These are phyloP conservation scores for Zosterops japonicus DNA, from an alignment of 2,113 vertebrate species.

Conservation along the genomic window DNA sequence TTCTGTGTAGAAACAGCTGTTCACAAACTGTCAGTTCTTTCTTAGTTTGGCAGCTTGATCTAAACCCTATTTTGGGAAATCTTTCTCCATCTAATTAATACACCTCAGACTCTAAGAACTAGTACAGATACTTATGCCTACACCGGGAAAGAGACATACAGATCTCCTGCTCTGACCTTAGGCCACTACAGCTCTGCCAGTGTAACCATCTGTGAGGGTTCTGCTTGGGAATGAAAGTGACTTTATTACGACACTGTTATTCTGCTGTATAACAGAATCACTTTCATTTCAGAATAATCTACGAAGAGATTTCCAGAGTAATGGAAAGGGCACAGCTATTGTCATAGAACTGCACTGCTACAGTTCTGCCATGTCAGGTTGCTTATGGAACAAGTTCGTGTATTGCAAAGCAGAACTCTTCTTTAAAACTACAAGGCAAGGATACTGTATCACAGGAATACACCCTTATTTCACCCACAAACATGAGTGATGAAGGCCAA, in stretches of 20 bases:
- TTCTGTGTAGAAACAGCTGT: neutral
- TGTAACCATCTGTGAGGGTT: neutral
- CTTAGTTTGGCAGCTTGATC: neutral
- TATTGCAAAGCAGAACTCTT: neutral
- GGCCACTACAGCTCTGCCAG: neutral
- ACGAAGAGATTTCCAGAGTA: neutral
- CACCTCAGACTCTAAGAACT: neutral
- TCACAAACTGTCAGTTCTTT: neutral
- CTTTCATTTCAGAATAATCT: neutral
- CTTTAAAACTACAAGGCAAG: neutral
- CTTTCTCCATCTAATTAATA: conserved; percentile 16
- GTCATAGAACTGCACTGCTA: neutral
- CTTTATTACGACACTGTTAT: neutral
- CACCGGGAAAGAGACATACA: neutral
- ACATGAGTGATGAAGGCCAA: fast-evolving
- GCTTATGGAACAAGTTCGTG: fast-evolving
- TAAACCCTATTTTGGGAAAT: neutral
- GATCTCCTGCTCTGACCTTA: neutral
- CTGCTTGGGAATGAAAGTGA: neutral
- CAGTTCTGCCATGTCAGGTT: neutral
- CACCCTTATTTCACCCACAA: neutral
- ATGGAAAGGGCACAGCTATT: neutral
- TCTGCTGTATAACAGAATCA: neutral
- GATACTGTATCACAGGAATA: neutral
- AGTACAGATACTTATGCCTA: neutral